Evolutionary conservation across 2,888 invertebrate genomes (phyloP), one percentile per base, ranked within the genome.

Genomic region (Athrips mouffetella): DNA sequence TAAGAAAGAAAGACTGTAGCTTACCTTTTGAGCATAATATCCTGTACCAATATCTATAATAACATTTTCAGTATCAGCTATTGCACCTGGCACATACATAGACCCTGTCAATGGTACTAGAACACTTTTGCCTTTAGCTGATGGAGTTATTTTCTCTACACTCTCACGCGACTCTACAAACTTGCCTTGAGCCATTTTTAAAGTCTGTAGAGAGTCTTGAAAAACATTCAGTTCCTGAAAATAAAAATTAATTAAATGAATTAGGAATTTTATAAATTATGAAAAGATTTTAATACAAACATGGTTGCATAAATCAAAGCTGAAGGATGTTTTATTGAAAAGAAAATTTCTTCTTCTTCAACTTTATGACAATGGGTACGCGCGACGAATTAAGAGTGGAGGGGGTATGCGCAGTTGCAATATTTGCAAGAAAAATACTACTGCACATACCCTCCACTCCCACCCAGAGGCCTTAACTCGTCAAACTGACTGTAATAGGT

Each of bases 1-100:
- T 1, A 39, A 2, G 3, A 41, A 27, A 7, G n/a, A 15, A 27
- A 1, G 3, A 6, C 15, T 16, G 5, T 42, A 7, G 65, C 76
- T 70, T 76, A 96, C 96, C 91, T 97, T 97, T 80, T 98, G 95
- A 15, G 95, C 95, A 87, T 95, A 99, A 80, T 99, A 99, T 55
- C 98, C 98, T 45, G 99, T 98, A 45, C 99, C 99, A 70, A 99
- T 94, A 79, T 99, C 98, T 59, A 99, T 94, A 23, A 98, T 90
- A 46, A 98, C 97, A 76, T 94, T 94, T 47, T 96, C 92, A 25
- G 94, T 92, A 71, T 98, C 94, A 53, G 92, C 91, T 50, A 99
- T 89, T 63, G 92, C 92, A 1, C 98, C 99, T 31, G 97, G 96
- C 33, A 99, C 98, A 87, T 98, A 99, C 95, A 99, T 97, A 65